These are phyloP conservation scores for Kryptolebias ocellatus DNA, from an alignment of 2,797 vertebrate genomes.

Conservation along the genomic window DNA sequence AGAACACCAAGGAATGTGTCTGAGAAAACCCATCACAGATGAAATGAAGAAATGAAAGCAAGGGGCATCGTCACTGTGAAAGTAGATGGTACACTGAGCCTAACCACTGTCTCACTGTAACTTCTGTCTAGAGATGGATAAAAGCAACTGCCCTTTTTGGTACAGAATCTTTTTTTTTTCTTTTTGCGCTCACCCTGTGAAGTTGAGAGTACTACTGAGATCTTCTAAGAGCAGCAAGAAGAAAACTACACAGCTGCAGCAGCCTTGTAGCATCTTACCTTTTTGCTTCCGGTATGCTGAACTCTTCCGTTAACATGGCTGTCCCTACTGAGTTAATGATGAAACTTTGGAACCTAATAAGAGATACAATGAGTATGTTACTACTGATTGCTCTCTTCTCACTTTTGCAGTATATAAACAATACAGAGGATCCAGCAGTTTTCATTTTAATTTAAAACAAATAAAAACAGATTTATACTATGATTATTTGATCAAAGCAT, in stretches of 20 bases:
- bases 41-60: slow-evolving; percentile 18
- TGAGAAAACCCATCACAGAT: background rate
- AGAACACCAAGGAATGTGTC: background rate
- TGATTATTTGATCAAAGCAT: no score
- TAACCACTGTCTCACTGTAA: background rate
- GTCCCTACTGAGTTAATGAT: background rate
- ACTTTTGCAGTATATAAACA: slow-evolving; percentile 23
- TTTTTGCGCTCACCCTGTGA: background rate
- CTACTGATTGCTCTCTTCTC: slow-evolving; percentile 29
- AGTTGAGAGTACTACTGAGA: no score
- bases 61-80: background rate
- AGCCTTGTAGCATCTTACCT: no score
- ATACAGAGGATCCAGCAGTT: no score
- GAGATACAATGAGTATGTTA: background rate
- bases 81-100: background rate
- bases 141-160: no score
- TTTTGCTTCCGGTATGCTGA: no score
- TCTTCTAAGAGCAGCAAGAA: no score
- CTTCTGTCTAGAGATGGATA: background rate
- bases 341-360: background rate
- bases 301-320: background rate
- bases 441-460: no score
- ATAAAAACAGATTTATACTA: no score
- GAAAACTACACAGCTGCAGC: no score
- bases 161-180: no score